Evolutionary conservation across 30 jellyfish, hydroid and myxozoan genomes (phyloP), one percentile per base, ranked within the genome.

Genomic region (Aurelia coerulea): DNA sequence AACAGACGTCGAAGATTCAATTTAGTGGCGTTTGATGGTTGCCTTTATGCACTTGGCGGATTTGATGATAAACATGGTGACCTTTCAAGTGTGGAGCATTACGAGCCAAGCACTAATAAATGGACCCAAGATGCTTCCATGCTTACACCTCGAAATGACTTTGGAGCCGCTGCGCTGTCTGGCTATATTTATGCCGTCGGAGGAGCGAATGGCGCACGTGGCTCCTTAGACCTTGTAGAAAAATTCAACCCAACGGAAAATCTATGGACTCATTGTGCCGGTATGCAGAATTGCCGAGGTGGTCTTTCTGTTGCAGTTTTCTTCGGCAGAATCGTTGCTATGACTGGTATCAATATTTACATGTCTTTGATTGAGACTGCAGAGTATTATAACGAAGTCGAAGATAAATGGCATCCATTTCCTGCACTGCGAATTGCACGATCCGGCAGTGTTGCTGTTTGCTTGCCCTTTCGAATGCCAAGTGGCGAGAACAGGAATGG

Each of bases 41-140:
- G 18, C 33, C 78, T 94, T 19, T 94, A 94, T 59, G 99, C 96
- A 31, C 95, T 94, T 31, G 99, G 99, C 66, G 99, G 99, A 33
- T 85, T 94, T 58, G 97, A 94, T 76, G 99, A 94, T 71, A 84
- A 80, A 18, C 82, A 52, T 1, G 99, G 99, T 4, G 97, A 85
- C 52, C 74, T 94, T 54, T 64, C 78, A 10, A 74, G 95, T n/a
- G 90, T 96, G 15, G 99, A 94, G 65, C 76, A 58, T 66, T 94
- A 82, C 63, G 90, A 65, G 23, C 87, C 95, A 41, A 39, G 41
- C 12, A 39, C 84, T 13, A 85, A 89, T 46, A 7, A n/a, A 13
- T 94, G 99, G 99, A 76, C 74, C 8, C 73, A 73, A 18, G 90
- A 74, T 46, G 88, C 99, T 11, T 80, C 99, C 33, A 88, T 94